These are phyloP conservation scores for Planiliza haematocheilus DNA, from an alignment of 2,113 vertebrate genomes.

Conservation along the genomic window DNA sequence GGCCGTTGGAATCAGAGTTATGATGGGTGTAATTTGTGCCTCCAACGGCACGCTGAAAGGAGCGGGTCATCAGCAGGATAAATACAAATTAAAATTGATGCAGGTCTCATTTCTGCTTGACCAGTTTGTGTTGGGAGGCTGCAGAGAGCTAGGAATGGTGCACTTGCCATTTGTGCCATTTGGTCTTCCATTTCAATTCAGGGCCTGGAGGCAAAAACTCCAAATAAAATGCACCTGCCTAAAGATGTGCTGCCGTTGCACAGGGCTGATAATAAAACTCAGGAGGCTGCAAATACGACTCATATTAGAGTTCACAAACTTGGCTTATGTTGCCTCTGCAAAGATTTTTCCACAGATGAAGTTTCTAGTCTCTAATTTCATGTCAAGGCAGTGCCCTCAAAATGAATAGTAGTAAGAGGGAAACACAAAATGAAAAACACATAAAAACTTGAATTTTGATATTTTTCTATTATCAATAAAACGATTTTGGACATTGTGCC, in stretches of 20 bases:
- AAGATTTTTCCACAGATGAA: not conserved
- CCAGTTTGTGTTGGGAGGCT: slow-evolving; percentile 77
- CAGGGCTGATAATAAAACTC: slow-evolving; percentile 42
- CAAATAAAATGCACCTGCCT: slow-evolving; percentile 50
- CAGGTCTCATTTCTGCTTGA: slow-evolving; percentile 84
- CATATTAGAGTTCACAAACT: slow-evolving; percentile 37
- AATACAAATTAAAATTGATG: slow-evolving; percentile 89
- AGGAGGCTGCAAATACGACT: not conserved
- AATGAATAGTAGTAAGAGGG: not conserved
- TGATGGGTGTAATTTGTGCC: slow-evolving; percentile 86
- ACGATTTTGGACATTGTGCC: slow-evolving; percentile 16
- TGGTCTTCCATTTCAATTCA: slow-evolving; percentile 74
- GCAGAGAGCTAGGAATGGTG: slow-evolving; percentile 65
- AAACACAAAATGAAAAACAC: slow-evolving; percentile 6
- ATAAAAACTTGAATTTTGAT: not conserved
- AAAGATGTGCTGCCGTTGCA: slow-evolving; percentile 60
- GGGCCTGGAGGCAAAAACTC: slow-evolving; percentile 69
- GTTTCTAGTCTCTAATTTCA: slow-evolving; percentile 38
- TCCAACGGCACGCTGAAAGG: slow-evolving; percentile 78
- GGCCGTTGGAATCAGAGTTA: slow-evolving; percentile 81
- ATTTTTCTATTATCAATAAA: slow-evolving; percentile 16
- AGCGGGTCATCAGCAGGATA: slow-evolving; percentile 85
- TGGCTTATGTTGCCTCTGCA: not conserved
- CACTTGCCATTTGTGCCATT: slow-evolving; percentile 71
- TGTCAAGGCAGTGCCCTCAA: slow-evolving; percentile 8